These are phyloP conservation scores for Calameuta pallipes DNA, from an alignment of 2,888 invertebrate genomes.

Conservation along the genomic window DNA sequence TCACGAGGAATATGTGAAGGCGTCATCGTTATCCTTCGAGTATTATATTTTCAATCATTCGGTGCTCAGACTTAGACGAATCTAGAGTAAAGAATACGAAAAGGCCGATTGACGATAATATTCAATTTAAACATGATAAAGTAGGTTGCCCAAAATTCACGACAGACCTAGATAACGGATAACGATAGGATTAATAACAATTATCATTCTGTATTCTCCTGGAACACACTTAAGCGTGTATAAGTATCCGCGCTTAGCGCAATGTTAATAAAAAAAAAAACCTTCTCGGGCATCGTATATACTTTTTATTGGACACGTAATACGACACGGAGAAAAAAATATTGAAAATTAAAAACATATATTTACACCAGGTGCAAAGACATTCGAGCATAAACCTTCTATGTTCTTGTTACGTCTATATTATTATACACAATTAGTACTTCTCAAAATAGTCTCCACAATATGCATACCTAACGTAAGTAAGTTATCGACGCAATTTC, in stretches of 20 bases:
- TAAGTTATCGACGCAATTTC: neutral
- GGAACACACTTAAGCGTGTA: neutral
- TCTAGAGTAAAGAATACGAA: conserved; percentile 3
- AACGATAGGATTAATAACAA: neutral
- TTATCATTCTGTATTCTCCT: neutral
- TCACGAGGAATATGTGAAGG: neutral
- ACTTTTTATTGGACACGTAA: neutral
- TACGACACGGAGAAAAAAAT: neutral
- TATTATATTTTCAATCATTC: conserved; percentile 13
- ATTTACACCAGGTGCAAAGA: neutral
- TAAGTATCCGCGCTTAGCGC: neutral
- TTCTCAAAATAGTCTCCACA: neutral
- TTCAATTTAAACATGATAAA: conserved; percentile 2
- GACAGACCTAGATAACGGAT: neutral
- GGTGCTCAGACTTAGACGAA: conserved; percentile 4
- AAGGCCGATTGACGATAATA: conserved; percentile 15
- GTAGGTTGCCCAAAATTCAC: neutral
- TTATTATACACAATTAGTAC: neutral
- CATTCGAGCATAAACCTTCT: neutral
- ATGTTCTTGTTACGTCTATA: neutral
- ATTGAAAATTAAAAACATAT: neutral
- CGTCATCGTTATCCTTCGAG: conserved; percentile 7
- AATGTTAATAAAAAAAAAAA: neutral
- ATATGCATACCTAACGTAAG: neutral
- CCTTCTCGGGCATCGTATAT: neutral